Evolutionary conservation across 1,140 invertebrate species (phyloP).

Genomic region (Drosophila takahashii): DNA sequence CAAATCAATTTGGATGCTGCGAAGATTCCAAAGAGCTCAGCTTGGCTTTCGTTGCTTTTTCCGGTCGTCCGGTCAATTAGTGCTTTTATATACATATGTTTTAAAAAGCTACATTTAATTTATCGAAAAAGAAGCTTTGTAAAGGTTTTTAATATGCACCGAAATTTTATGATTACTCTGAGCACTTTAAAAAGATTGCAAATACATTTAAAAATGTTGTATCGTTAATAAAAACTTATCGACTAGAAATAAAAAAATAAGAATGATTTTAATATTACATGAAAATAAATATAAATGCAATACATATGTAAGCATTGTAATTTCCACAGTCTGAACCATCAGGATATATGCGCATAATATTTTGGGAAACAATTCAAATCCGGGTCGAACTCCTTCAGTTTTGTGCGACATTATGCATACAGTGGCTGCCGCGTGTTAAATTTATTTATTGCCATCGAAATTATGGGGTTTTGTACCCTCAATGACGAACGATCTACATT

Average conservation of each 20-base stretch:
- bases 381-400: constrained; percentile 19
- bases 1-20: constrained; percentile 46
- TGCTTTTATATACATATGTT: neutral
- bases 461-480: constrained; percentile 68
- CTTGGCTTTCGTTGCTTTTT: constrained; percentile 18
- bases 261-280: neutral
- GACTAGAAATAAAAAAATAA: neutral
- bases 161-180: too few species aligned
- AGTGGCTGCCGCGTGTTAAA: constrained; percentile 66
- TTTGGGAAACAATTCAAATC: neutral
- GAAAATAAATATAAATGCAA: neutral
- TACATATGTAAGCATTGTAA: neutral
- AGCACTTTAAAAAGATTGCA: too few species aligned
- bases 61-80: neutral
- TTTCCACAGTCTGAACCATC: constrained; percentile 8
- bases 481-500: constrained; percentile 82
- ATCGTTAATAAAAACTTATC: too few species aligned
- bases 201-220: too few species aligned
- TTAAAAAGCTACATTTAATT: neutral
- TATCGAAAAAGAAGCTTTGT: neutral
- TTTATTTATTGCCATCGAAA: constrained; percentile 74
- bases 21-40: constrained; percentile 16
- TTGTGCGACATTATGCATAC: constrained; percentile 50
- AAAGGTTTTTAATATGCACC: neutral
- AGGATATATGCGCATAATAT: constrained; percentile 1